Base-by-base conservation (phyloP, 2,797 vertebrate genomes). In the Craterocephalus amniculus region DNA sequence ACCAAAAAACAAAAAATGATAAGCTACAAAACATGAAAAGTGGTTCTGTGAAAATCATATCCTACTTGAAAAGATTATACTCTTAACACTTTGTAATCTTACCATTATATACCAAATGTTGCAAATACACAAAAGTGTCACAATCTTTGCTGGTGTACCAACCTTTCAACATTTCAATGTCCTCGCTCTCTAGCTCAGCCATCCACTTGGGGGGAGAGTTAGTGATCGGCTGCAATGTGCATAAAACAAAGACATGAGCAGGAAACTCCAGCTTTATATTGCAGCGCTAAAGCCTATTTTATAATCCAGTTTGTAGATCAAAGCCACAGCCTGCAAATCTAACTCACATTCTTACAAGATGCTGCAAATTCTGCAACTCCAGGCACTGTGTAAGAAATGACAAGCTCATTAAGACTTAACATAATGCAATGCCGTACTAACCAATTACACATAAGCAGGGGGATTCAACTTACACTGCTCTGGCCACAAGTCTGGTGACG, bases 111-210 rank as follows among this genome's bases (percentile, higher is more conserved):
- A 62, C 12, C 40, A 54, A 72, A n/a, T 57, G 26, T 13, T 60
- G 20, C 66, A 66, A 24, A 24, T 45, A 66, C 5, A 67, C 2
- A 22, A 61, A 35, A 4, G 0, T 1, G 9, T 20, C 2, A 38
- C 14, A 2, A 40, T 34, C 26, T 35, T 36, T 34, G 24, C n/a
- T 49, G 43, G 24, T 36, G 51, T 13, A 67, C 71, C 5, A 86
- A 99, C 98, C 98, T 94, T 97, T 98, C 76, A 99, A 90, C 98
- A 99, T 99, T 85, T 99, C 98, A 18, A 98, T 97, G 88, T 99
- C 98, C 81, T 99, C 97, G 52, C 95, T 96, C 89, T 99, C 98
- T 73, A 99, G 92, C 85, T 99, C 97, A 83, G 98, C 97, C 97
- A 99, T 99, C 98, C 98, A 99, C 83, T 99, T 99, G 1, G 96